Conservation (phyloP, 2,888 invertebrate species). For the Epiblema foenella region DNA sequence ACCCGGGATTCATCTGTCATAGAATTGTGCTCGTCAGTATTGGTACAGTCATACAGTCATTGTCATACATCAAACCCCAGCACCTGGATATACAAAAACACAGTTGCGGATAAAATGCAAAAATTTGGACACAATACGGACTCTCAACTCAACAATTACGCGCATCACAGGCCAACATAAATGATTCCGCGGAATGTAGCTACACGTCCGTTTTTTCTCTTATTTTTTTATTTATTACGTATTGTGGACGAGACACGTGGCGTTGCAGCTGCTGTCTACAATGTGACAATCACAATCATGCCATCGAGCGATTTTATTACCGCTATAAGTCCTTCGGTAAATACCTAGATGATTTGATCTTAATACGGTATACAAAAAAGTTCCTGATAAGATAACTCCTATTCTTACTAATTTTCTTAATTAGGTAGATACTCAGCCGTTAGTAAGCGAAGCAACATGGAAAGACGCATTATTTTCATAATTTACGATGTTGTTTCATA, state of each 20-base stretch:
- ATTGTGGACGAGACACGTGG: constrained; percentile 52
- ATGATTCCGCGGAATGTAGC: constrained; percentile 37
- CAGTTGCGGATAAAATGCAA: constrained; percentile 27
- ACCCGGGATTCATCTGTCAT: constrained; percentile 1
- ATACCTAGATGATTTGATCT: constrained; percentile 5
- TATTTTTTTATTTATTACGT: constrained; percentile 45
- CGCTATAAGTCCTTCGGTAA: constrained; percentile 23
- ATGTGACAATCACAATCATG: constrained; percentile 50
- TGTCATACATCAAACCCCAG: constrained; percentile 5
- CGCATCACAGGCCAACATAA: constrained; percentile 39
- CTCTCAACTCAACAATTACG: constrained; percentile 55
- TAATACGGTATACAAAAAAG: not conserved
- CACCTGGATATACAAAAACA: constrained; percentile 29
- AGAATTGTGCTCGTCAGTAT: constrained; percentile 1
- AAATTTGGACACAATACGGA: constrained; percentile 58
- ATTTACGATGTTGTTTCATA: constrained; percentile 8
- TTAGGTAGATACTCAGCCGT: not conserved
- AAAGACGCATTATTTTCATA: constrained; percentile 3
- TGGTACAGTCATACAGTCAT: constrained; percentile 2
- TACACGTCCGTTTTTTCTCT: constrained; percentile 26
- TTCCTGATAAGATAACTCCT: not conserved
- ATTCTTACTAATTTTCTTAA: not conserved
- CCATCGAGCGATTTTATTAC: constrained; percentile 11
- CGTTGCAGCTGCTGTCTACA: constrained; percentile 67
- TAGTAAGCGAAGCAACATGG: not conserved